Evolutionary conservation across 2,113 vertebrate genomes (phyloP), one percentile per base, ranked within the genome.

Genomic region (Datnioides undecimradiatus): DNA sequence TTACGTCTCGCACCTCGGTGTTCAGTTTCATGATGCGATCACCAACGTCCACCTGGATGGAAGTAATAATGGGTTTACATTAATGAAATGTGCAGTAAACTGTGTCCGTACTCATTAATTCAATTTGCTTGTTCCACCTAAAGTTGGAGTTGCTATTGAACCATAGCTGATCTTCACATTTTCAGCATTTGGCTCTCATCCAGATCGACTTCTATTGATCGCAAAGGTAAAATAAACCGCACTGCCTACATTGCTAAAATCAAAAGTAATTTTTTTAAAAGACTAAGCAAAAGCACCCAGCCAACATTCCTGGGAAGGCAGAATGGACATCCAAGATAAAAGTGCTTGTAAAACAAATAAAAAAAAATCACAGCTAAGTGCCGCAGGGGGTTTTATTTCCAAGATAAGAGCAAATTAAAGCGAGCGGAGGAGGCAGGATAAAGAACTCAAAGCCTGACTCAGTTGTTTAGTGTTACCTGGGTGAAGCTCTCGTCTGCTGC

Each of bases 401-500:
- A 43, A 67, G 76, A 88, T 73, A 74, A 84, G 77, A 86, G 79
- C 79, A 76, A 88, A 90, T 87, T 76, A 87, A 83, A 83, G 78
- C 51, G 62, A 84, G 82, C 27, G 60, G 72, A 80, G 29, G 76
- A 76, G 79, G 82, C 11, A 69, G 75, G 68, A 86, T 79, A 67
- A 68, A 74, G 43, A 85, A 76, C 57, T 87, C 65, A 72, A 85
- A 82, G 75, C 41, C 85, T 76, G 85, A 76, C 73, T 71, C 62
- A 65, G 77, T 65, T 75, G 82, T 58, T 86, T 33, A 40, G 68
- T 60, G 76, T 85, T 90, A 94, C 93, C 93, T 99, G 98, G 10
- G 98, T 99, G 94, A 99, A 99, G 93, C 98, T 99, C 94, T 99
- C 98, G 3, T 99, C 98, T 0, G 98, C 98, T 1, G 98, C 98